Conservation (phyloP, 2,113 vertebrate species). For the Peromyscus maniculatus region DNA sequence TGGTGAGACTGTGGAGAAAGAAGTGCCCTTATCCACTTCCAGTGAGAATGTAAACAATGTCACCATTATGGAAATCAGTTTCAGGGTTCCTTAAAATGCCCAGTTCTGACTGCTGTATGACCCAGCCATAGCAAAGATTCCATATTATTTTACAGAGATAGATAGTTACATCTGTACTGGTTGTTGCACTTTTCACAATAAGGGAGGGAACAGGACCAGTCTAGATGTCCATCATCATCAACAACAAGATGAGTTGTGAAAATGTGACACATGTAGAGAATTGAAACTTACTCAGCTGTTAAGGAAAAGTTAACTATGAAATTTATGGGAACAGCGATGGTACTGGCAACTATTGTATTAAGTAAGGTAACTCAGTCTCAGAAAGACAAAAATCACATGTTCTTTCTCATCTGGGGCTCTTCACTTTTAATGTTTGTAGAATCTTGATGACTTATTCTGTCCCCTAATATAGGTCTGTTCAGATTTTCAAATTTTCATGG, state of each 20-base stretch:
- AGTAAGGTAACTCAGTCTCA: not conserved
- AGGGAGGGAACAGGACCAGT: not conserved
- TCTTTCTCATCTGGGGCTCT: not conserved
- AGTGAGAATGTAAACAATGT: not conserved
- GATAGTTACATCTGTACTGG: too few relatives aligned
- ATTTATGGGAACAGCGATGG: not conserved
- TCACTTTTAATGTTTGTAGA: not conserved
- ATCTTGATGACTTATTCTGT: not conserved
- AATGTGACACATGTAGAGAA: not conserved
- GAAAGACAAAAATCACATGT: not conserved
- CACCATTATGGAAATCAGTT: too few relatives aligned
- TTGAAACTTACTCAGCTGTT: not conserved
- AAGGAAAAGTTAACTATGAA: not conserved
- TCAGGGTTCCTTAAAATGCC: too few relatives aligned
- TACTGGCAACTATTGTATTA: too few relatives aligned
- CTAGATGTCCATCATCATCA: not conserved
- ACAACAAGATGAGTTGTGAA: not conserved
- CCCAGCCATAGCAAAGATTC: not conserved
- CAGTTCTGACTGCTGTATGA: not conserved
- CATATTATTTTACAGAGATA: not conserved
- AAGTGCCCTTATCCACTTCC: too few relatives aligned
- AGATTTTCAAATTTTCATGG: not conserved
- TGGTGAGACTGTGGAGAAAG: not conserved
- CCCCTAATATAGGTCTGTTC: not conserved
- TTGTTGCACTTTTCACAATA: not conserved